A percentile compares a stretch with the other conserved stretches of the same genome.
These are phyloP conservation scores for Drosophila quinaria DNA, from an alignment of 2,888 invertebrate genomes.

Conservation along the genomic window DNA sequence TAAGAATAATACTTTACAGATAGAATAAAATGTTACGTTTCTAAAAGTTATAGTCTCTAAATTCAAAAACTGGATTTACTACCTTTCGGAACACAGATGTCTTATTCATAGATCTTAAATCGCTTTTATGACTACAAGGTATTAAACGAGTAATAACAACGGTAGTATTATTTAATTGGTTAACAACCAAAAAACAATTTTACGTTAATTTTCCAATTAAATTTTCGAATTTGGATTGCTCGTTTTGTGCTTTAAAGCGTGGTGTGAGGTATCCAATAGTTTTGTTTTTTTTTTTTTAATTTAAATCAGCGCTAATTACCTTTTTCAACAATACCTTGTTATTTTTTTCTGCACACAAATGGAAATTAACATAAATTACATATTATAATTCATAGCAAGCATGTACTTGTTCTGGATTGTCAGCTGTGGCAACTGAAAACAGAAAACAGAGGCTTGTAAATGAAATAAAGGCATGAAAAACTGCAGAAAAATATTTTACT, in stretches of 20 bases:
- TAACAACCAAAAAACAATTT: conserved; percentile 1
- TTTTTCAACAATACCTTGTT: conserved; percentile 26
- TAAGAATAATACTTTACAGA: background rate
- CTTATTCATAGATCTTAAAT: background rate
- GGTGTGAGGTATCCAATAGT: background rate
- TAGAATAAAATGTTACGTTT: background rate
- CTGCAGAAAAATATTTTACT: conserved; percentile 8
- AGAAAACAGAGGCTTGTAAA: conserved; percentile 31
- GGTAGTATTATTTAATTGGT: conserved; percentile 5
- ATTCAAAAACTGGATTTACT: background rate
- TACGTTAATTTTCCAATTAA: conserved; percentile 8
- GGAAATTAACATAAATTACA: conserved; percentile 60
- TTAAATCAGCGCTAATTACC: conserved; percentile 66
- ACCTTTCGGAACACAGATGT: background rate
- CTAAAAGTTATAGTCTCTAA: background rate
- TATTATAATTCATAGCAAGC: conserved; percentile 56
- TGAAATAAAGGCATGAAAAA: conserved; percentile 13
- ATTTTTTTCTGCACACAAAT: conserved; percentile 12
- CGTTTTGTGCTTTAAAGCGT: conserved; percentile 11
- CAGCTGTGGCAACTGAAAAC: conserved; percentile 48
- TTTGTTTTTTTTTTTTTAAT: conserved; percentile 33
- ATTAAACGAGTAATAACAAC: conserved; percentile 1
- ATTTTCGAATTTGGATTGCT: background rate
- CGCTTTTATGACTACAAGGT: background rate
- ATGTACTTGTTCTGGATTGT: conserved; percentile 48